phyloP scores from a whole-genome alignment of 2,113 vertebrate genomes.

The Melanostigma gelatinosum region DNA sequence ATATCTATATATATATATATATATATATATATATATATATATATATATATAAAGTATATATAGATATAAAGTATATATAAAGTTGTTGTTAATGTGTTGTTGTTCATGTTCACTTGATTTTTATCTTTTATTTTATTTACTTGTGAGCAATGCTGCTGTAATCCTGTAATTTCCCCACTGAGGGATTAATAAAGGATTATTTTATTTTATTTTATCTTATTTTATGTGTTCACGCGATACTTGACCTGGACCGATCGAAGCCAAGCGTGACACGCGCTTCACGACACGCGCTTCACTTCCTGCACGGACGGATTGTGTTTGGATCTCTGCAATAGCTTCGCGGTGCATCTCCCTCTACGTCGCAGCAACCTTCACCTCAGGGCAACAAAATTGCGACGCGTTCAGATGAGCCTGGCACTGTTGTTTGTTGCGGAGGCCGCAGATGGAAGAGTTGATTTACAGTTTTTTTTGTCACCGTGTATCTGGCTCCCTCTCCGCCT shows the following conservation, averaged over 20 bases:
- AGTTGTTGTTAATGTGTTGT: too few relatives aligned
- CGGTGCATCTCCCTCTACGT: neutral
- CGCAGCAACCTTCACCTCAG: neutral
- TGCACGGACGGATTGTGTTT: constrained; percentile 14
- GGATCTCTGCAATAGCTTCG: constrained; percentile 1
- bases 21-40: too few relatives aligned
- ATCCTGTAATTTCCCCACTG: too few relatives aligned
- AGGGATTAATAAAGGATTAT: too few relatives aligned
- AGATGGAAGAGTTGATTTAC: constrained; percentile 44
- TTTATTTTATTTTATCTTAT: too few relatives aligned
- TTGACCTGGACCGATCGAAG: constrained; percentile 13
- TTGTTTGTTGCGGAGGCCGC: constrained; percentile 26
- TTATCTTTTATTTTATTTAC: too few relatives aligned
- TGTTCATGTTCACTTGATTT: too few relatives aligned
- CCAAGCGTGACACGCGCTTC: neutral
- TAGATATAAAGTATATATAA: too few relatives aligned
- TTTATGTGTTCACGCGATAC: neutral
- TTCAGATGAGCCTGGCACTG: constrained; percentile 24
- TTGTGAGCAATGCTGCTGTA: too few relatives aligned
- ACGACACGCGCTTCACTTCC: neutral
- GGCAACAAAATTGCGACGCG: constrained; percentile 23
- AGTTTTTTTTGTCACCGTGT: constrained; percentile 40
- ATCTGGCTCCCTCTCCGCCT: constrained; percentile 25
- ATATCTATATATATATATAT: too few relatives aligned
- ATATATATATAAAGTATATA: too few relatives aligned